A percentile compares a stretch with the other conserved stretches of the same genome.
These are phyloP conservation scores for Diaperis boleti DNA, from an alignment of 2,888 invertebrate species.

Conservation along the genomic window DNA sequence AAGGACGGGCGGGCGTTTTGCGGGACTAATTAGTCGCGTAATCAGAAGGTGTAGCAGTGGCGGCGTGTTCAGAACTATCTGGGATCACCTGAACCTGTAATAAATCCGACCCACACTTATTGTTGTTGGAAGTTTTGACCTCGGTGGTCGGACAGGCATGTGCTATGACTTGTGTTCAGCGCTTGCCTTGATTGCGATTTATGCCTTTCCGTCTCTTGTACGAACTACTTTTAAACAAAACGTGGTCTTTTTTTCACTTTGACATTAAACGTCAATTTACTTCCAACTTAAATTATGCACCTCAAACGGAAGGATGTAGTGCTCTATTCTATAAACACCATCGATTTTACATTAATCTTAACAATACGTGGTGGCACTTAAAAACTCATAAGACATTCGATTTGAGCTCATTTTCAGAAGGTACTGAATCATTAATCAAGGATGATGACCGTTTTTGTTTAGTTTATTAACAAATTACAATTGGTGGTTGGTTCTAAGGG, in stretches of 20 bases:
- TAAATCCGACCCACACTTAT: conserved; percentile 60
- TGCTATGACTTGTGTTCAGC: conserved; percentile 52
- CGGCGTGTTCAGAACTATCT: conserved; percentile 39
- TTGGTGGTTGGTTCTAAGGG: conserved; percentile 10
- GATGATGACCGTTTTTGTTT: conserved; percentile 30
- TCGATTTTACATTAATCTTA: conserved; percentile 28
- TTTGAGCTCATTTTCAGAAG: no score
- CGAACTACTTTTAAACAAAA: conserved; percentile 40
- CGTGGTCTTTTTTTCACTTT: conserved; percentile 5
- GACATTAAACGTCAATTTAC: conserved; percentile 16
- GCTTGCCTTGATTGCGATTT: conserved; percentile 57
- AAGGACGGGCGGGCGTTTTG: conserved; percentile 5
- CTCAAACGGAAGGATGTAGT: conserved; percentile 4
- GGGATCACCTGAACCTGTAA: conserved; percentile 51
- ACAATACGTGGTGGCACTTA: conserved; percentile 19
- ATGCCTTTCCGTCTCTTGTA: conserved; percentile 51
- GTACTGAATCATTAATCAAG: conserved; percentile 10
- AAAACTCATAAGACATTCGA: conserved; percentile 8
- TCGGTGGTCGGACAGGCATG: conserved; percentile 49
- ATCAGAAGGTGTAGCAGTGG: conserved; percentile 35
- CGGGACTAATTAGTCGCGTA: conserved; percentile 35
- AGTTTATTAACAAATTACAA: conserved; percentile 42
- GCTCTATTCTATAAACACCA: conserved; percentile 13
- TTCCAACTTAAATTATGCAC: conserved; percentile 10
- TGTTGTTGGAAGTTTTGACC: conserved; percentile 56